Conservation (phyloP, 1,140 invertebrate species). For the Tigriopus japonicus region DNA sequence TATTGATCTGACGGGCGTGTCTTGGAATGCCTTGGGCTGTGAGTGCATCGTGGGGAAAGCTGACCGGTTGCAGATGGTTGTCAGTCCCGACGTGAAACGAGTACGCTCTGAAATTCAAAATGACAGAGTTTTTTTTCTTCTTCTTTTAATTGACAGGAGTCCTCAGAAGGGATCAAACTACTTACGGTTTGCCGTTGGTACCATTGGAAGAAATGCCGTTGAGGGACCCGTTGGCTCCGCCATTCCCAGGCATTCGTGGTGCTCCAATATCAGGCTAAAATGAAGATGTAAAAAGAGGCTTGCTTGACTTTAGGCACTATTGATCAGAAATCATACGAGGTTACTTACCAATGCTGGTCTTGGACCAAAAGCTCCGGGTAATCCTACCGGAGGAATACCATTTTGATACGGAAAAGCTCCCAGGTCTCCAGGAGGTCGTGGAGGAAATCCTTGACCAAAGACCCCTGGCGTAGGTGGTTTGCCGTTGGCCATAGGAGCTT, state of each 20-base stretch:
- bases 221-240: not conserved
- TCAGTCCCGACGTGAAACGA: conserved; percentile 41
- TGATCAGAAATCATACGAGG: too few relatives aligned
- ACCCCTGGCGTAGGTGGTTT: not conserved
- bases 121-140: not conserved
- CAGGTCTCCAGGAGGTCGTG: not conserved
- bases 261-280: conserved; percentile 5
- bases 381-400: not conserved
- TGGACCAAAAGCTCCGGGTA: not conserved
- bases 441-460: conserved; percentile 4
- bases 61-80: conserved; percentile 64
- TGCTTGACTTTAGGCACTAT: too few relatives aligned
- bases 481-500: conserved; percentile 2
- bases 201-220: not conserved
- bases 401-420: not conserved
- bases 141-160: not conserved
- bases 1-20: conserved; percentile 71
- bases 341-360: conserved; percentile 6
- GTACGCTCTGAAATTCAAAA: conserved; percentile 31
- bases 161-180: conserved; percentile 22
- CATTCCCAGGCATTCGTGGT: not conserved
- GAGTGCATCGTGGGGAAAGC: conserved; percentile 85
- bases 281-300: not conserved
- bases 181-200: conserved; percentile 70
- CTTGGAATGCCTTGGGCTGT: conserved; percentile 78